phyloP scores from a whole-genome alignment of 2,113 vertebrate genomes.

The Tapirus terrestris region DNA sequence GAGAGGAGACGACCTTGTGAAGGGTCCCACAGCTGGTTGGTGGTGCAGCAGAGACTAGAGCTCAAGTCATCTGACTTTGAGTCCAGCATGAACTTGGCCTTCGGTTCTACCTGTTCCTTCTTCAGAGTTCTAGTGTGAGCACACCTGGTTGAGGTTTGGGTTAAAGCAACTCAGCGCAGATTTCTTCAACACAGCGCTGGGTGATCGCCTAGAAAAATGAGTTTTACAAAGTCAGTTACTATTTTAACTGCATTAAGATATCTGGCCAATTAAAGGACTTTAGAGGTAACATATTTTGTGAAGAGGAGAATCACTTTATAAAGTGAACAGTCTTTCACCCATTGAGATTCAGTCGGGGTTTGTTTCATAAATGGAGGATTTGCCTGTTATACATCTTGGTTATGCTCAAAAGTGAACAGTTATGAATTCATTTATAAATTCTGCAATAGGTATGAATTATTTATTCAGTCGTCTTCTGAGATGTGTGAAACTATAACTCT shows the following conservation, averaged over 20 bases:
- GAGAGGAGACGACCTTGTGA: not conserved
- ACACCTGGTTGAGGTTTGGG: not conserved
- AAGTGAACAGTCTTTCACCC: not conserved
- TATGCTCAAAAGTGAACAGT: conserved; percentile 44
- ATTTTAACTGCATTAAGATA: not conserved
- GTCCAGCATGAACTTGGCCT: not conserved
- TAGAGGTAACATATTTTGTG: not conserved
- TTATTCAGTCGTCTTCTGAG: not conserved
- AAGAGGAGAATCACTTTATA: conserved; percentile 26
- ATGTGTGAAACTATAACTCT: not conserved
- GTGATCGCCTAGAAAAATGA: not conserved
- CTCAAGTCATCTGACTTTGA: not conserved
- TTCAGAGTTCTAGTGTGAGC: not conserved
- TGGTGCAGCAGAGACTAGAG: not conserved
- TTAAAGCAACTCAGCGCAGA: not conserved
- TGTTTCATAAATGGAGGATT: conserved; percentile 29
- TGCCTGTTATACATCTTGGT: conserved; percentile 14
- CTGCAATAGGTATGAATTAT: not conserved
- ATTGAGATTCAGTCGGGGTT: conserved; percentile 38
- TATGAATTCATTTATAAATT: conserved; percentile 52
- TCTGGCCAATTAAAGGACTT: conserved; percentile 19
- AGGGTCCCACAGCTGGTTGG: not conserved
- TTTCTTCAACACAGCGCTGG: not conserved
- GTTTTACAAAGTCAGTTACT: not conserved
- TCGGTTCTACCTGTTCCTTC: not conserved